Conservation (phyloP, 2,888 invertebrate genomes). For the Drosophila buzzatii region DNA sequence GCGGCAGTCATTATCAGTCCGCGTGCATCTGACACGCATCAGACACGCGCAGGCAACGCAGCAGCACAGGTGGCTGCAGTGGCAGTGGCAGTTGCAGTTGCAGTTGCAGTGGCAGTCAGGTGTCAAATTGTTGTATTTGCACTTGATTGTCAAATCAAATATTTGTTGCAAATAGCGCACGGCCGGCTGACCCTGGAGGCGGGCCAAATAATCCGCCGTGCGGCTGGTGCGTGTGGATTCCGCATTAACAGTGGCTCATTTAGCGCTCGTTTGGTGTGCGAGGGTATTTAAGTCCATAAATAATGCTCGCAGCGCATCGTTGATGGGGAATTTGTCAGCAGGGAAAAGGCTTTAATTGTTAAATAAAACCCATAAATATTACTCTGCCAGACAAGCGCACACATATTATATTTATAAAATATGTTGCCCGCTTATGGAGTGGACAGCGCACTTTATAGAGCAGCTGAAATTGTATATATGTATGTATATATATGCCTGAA, state of each 20-base stretch:
- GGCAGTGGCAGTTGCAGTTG: neutral
- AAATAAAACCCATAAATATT: constrained; percentile 24
- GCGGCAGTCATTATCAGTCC: constrained; percentile 27
- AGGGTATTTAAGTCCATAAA: constrained; percentile 27
- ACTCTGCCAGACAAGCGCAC: neutral
- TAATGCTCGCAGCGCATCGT: constrained; percentile 37
- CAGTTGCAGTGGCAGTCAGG: constrained; percentile 24
- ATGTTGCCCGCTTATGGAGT: neutral
- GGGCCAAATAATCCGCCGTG: neutral
- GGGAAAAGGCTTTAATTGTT: constrained; percentile 24
- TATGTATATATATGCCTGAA: neutral
- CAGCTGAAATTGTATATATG: neutral
- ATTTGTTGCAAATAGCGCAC: constrained; percentile 54
- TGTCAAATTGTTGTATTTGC: constrained; percentile 75
- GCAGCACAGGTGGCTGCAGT: neutral
- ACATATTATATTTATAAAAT: constrained; percentile 4
- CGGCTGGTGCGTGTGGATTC: neutral
- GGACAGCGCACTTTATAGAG: neutral
- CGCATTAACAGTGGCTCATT: constrained; percentile 22
- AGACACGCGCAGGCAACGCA: constrained; percentile 46
- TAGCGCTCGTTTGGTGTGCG: constrained; percentile 46
- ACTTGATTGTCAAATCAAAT: constrained; percentile 75
- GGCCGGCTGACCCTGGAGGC: constrained; percentile 9
- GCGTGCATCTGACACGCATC: constrained; percentile 55
- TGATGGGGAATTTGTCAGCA: constrained; percentile 9